These are phyloP conservation scores for Palythoa grandiflora DNA, from an alignment of 92 coral and sea anemone species.

Conservation along the genomic window DNA sequence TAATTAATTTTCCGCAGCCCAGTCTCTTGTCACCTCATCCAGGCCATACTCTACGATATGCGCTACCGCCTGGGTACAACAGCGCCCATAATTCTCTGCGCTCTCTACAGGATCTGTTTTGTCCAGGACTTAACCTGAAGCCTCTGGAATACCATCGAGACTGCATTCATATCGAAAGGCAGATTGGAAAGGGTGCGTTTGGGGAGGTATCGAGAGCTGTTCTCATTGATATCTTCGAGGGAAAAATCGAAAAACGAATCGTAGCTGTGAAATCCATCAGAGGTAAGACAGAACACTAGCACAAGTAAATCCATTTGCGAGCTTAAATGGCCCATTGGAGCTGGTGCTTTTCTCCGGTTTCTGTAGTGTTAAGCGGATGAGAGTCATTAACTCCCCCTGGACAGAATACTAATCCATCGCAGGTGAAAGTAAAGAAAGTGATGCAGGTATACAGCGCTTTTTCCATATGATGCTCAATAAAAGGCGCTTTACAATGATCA, in stretches of 20 bases:
- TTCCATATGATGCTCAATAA: too few species aligned
- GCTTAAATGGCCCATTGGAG: too few species aligned
- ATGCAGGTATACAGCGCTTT: too few species aligned
- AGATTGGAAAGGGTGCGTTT: constrained; percentile 38
- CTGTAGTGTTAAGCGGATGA: too few species aligned
- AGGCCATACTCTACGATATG: constrained; percentile 30
- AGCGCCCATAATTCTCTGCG: constrained; percentile 35
- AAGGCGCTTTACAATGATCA: too few species aligned
- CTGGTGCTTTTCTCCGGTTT: too few species aligned
- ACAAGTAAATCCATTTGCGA: too few species aligned
- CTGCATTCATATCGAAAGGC: constrained; percentile 46
- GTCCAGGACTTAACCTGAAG: constrained; percentile 7
- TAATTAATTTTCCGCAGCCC: not conserved
- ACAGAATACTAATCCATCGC: too few species aligned
- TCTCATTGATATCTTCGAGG: constrained; percentile 33
- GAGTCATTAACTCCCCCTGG: too few species aligned
- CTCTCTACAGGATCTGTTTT: constrained; percentile 42
- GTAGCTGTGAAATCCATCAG: constrained; percentile 37
- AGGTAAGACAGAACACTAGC: not conserved
- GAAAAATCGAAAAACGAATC: constrained; percentile 29
- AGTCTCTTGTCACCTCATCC: constrained; percentile 10
- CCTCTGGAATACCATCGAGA: constrained; percentile 41
- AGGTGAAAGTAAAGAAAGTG: too few species aligned
- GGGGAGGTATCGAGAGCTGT: constrained; percentile 46
- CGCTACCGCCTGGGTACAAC: constrained; percentile 36